These are phyloP conservation scores for Rattus norvegicus DNA, from an alignment of 2,113 vertebrate genomes.

Conservation along the genomic window DNA sequence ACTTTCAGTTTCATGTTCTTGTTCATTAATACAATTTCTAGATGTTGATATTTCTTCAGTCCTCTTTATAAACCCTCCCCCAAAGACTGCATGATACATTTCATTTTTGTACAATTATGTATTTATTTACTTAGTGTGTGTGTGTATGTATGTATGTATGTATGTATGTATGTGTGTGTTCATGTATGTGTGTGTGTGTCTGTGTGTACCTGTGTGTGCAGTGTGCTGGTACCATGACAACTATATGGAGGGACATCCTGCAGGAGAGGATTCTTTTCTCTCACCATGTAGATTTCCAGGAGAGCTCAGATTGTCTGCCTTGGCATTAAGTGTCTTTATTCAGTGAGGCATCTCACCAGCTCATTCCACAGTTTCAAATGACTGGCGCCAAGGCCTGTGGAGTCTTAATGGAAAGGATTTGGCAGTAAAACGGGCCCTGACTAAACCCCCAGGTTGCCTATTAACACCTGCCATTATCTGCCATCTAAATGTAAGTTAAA, in stretches of 20 bases:
- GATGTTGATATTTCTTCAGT: neutral
- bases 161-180: neutral
- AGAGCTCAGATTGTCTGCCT: neutral
- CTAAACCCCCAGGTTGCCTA: slow-evolving; percentile 70
- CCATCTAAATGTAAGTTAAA: slow-evolving; percentile 75
- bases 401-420: slow-evolving; percentile 59
- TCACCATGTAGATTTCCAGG: no score
- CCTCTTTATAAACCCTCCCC: slow-evolving; percentile 54
- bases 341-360: neutral
- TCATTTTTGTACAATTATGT: neutral
- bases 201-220: neutral
- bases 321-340: neutral
- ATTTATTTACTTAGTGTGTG: neutral
- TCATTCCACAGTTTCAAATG: slow-evolving; percentile 68
- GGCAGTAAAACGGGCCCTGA: slow-evolving; percentile 74
- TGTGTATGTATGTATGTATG: neutral
- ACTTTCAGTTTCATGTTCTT: neutral
- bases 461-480: slow-evolving; percentile 83
- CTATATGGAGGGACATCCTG: no score
- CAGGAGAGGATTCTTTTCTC: no score
- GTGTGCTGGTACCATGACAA: neutral
- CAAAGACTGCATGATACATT: slow-evolving; percentile 61
- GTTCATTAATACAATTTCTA: neutral
- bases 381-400: neutral
- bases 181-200: neutral